Base-by-base conservation (phyloP, 2,888 invertebrate genomes). In the Drosophila quasianomalipes region DNA sequence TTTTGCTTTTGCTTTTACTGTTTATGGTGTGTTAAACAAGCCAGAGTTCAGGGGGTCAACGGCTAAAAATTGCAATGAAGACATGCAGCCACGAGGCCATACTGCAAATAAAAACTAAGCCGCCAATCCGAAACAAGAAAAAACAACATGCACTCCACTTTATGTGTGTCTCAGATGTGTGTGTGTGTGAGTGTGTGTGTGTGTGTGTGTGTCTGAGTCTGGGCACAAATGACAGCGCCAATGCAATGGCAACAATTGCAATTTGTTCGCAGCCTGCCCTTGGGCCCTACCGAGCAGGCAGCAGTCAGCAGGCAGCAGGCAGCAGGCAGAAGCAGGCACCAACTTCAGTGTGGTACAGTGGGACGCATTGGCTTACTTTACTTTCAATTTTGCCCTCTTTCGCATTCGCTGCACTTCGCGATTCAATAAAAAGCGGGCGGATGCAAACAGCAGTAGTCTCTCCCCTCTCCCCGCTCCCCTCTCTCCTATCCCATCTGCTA, bases 171-270 rank as follows among this genome's bases (percentile, higher is more conserved):
- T 47, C 30, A 64, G 49, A 62, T 39, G 47, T 68, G 22, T 31
- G 30, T 52, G 22, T 54, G 51, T 39, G 28, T 47, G 28, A 26
- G 47, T 49, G 28, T 58, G 49, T 63, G 44, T 44, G 28, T 33
- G 39, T 57, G 16, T 60, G 35, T 30, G 47, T 39, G 22, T 51
- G 41, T 62, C 60, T 73, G 54, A 31, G 75, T 81, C 82, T 79
- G 58, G 82, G 87, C 83, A 90, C 91, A 93, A 82, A 93, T 93
- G 92, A 90, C 92, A 91, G 86, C 89, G 70, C 85, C 71, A 85
- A 86, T 85, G 91, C 91, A 85, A 90, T 89, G 85, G 91, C 91
- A 92, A 93, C 93, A 93, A 93, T 93, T 93, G 93, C 93, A 93
- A 93, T 93, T 93, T 93, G 93, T 93, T 93, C 92, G 88, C 93